A percentile compares a stretch with the other conserved stretches of the same genome.
phyloP scores from a whole-genome alignment of 2,797 vertebrate species.

The Oophaga sylvatica region DNA sequence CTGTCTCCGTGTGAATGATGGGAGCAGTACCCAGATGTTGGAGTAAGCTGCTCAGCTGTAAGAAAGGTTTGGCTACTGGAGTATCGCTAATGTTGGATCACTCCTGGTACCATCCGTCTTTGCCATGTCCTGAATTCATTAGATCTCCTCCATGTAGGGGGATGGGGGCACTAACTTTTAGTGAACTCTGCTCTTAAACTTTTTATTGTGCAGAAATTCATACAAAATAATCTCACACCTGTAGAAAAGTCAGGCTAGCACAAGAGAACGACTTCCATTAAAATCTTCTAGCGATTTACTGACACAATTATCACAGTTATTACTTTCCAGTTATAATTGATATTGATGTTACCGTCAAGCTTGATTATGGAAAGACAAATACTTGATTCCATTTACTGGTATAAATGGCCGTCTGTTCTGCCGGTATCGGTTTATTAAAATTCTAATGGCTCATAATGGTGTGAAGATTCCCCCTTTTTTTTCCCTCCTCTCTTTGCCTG shows the following conservation, averaged over 20 bases:
- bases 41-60: constrained; percentile 40
- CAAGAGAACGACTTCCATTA: constrained; percentile 35
- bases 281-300: constrained; percentile 25
- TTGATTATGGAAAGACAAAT: constrained; percentile 48
- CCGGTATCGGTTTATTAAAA: constrained; percentile 19
- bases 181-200: neutral
- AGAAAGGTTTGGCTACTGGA: constrained; percentile 29
- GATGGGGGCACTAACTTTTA: neutral
- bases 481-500: neutral
- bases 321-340: constrained; percentile 44
- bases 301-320: constrained; percentile 47
- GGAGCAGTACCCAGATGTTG: constrained; percentile 43
- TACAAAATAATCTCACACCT: neutral
- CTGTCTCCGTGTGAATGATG: constrained; percentile 25
- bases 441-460: constrained; percentile 47
- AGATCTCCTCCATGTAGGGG: neutral
- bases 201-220: neutral
- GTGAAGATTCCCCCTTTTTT: constrained; percentile 29
- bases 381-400: constrained; percentile 38
- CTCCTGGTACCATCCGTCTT: constrained; percentile 24
- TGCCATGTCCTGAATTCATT: constrained; percentile 7
- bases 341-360: constrained; percentile 44
- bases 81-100: constrained; percentile 42
- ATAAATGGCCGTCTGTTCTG: constrained; percentile 18
- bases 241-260: neutral